Evolutionary conservation across 1,140 invertebrate species (phyloP).

Genomic region (Mya arenaria): DNA sequence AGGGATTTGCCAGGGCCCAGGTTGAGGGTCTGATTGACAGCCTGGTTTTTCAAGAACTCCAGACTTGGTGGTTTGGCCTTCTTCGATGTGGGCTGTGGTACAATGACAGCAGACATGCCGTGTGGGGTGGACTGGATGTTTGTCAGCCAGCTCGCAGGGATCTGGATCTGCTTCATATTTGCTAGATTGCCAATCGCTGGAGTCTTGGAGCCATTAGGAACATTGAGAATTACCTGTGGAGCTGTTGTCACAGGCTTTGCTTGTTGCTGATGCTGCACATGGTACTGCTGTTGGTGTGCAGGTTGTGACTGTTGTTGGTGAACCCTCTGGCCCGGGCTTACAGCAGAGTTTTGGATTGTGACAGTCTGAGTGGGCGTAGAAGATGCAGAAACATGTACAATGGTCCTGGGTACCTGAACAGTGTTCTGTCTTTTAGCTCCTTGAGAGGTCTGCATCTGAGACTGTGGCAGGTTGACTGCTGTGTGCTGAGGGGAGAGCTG

Average conservation of each 20-base stretch:
- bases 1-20: slow-evolving; percentile 62
- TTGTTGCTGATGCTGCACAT: too few relatives aligned
- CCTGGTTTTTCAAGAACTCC: slow-evolving; percentile 65
- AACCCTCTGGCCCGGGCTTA: too few relatives aligned
- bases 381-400: too few relatives aligned
- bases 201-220: slow-evolving; percentile 29
- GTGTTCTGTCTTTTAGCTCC: too few relatives aligned
- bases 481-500: slow-evolving; percentile 58
- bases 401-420: too few relatives aligned
- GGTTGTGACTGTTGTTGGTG: too few relatives aligned
- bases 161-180: slow-evolving; percentile 61
- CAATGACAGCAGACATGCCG: slow-evolving; percentile 61
- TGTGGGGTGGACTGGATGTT: slow-evolving; percentile 55
- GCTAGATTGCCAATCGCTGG: slow-evolving; percentile 25
- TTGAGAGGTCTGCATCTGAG: too few relatives aligned
- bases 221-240: slow-evolving; percentile 57
- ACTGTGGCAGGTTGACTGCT: slow-evolving; percentile 28
- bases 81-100: slow-evolving; percentile 29
- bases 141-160: slow-evolving; percentile 63
- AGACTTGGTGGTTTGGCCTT: slow-evolving; percentile 59
- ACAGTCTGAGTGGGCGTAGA: too few relatives aligned
- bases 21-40: slow-evolving; percentile 69
- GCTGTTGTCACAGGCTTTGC: neutral
- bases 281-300: too few relatives aligned
- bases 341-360: too few relatives aligned